Base-by-base conservation (phyloP, 2,113 vertebrate genomes). In the Thymallus thymallus region DNA sequence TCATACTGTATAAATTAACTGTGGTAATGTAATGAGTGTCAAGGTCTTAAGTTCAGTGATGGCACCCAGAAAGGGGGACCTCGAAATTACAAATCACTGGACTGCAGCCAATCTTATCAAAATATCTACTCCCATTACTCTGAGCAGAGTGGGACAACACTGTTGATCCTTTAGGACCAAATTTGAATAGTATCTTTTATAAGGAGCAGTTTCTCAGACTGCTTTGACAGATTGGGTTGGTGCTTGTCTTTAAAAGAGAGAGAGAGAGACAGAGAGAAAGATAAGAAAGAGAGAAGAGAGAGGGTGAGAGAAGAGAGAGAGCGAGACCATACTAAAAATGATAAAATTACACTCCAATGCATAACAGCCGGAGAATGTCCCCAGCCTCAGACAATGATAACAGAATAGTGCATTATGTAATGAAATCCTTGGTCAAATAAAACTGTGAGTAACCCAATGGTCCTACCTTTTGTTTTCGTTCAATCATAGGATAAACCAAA, bases 51-150 rank as follows among this genome's bases (percentile, higher is more conserved):
- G 85, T 89, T 93, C 87, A 85, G 74, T 72, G 35, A 35, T 73
- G 71, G 76, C 35, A 87, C 68, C 48, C 14, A 63, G 3, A 22
- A 86, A 86, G 85, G 45, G 85, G 84, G 87, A 89, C 69, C 68
- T 75, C 78, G 80, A 86, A 91, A 92, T 93, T 86, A 90, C 87
- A 88, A 87, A 90, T 89, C 45, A 0, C 85, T 91, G 91, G 92
- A 88, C 69, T 76, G 78, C 83, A 81, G 91, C 91, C 92, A 93
- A 90, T 86, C 85, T 87, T 85, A 78, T 75, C 77, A 84, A 87
- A 80, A 89, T 87, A 86, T 87, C 85, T 86, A 88, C 81, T 91
- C 82, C 76, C 78, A 86, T 90, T 88, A 83, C 84, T 60, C 82
- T 66, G 46, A 85, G 84, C 63, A 65, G 63, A 65, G 29, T 86